Percentiles rank a stretch among this genome's conserved stretches.
Conservation (phyloP, 2,888 invertebrate genomes). For the Labia minor region DNA sequence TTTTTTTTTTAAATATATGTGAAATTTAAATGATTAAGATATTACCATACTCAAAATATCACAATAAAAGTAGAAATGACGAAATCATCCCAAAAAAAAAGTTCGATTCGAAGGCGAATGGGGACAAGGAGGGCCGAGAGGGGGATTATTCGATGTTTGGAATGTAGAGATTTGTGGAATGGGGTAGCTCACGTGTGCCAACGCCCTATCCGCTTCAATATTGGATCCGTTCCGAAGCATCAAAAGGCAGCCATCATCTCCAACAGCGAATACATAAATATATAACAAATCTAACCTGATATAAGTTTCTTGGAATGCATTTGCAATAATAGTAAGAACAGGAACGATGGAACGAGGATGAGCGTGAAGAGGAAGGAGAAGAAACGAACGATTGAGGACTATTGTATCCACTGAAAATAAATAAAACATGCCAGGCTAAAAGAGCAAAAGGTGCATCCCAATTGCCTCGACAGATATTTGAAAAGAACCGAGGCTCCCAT, state of each 20-base stretch:
- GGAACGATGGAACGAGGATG: neutral
- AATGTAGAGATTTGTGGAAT: no score
- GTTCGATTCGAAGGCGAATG: no score
- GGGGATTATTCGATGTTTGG: no score
- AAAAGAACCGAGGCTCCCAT: no score
- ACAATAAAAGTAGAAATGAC: no score
- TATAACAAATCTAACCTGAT: neutral
- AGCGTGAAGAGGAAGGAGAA: no score
- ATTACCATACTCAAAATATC: no score
- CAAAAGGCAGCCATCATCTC: neutral
- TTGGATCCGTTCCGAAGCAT: neutral
- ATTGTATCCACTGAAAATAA: neutral
- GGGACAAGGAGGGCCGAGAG: no score
- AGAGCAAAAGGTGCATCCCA: neutral
- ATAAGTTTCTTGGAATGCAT: neutral
- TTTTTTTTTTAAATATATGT: no score
- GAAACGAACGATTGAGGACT: no score
- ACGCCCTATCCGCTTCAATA: neutral
- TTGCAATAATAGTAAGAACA: neutral
- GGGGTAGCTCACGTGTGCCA: neutral
- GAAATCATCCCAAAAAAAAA: no score
- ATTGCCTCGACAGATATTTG: neutral
- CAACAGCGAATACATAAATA: slow-evolving; percentile 4
- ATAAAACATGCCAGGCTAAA: neutral
- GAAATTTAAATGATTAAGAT: no score